A percentile compares a stretch with the other conserved stretches of the same genome.
Evolutionary conservation across 2,113 vertebrate genomes (phyloP).

Genomic region (Bucco capensis): DNA sequence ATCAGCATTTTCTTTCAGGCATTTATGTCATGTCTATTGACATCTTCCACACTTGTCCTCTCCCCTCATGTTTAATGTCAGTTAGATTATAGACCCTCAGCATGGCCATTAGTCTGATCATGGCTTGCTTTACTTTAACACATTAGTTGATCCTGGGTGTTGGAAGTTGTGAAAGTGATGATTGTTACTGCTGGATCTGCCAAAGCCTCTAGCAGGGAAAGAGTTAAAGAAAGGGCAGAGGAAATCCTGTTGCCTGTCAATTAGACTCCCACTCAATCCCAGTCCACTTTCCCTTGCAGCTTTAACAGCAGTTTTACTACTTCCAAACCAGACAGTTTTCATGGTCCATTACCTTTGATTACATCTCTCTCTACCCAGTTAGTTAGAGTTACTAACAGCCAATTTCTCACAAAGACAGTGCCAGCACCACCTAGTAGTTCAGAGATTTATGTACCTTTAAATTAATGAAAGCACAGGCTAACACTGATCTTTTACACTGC

Average conservation of each 20-base stretch:
- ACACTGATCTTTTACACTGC: neutral
- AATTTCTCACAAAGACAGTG: conserved; percentile 24
- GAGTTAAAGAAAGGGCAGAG: neutral
- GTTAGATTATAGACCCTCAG: neutral
- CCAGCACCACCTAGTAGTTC: neutral
- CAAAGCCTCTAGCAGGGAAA: neutral
- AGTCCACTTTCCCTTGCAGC: neutral
- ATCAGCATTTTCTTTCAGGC: neutral
- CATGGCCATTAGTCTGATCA: neutral
- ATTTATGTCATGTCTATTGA: neutral
- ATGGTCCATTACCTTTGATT: conserved; percentile 60
- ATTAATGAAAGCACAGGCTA: conserved; percentile 41
- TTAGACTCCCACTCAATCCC: conserved; percentile 12
- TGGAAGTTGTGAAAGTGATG: neutral
- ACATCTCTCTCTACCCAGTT: conserved; percentile 20
- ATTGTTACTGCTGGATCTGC: neutral
- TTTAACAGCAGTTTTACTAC: conserved; percentile 16
- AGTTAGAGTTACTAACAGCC: conserved; percentile 36
- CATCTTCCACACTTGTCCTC: neutral
- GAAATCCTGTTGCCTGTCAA: neutral
- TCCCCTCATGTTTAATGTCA: neutral
- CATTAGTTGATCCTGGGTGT: neutral
- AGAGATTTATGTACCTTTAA: conserved; percentile 42
- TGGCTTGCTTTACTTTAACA: neutral
- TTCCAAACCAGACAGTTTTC: conserved; percentile 51